A percentile compares a stretch with the other conserved stretches of the same genome.
Conservation (phyloP, 2,113 vertebrate species). For the Coryphaenoides rupestris region DNA sequence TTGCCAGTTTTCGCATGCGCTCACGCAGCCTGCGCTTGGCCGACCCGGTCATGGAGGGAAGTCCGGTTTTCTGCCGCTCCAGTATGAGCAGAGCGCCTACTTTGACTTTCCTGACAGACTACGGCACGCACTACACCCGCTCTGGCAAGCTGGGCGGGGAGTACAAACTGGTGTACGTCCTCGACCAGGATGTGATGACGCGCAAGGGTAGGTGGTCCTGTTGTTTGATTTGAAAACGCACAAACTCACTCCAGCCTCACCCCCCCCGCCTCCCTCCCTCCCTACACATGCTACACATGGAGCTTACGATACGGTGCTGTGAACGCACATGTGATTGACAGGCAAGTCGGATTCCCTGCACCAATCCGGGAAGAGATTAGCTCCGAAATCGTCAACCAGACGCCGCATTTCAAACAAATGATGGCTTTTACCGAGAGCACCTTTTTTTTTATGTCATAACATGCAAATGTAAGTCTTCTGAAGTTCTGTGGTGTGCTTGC, state of each 20-base stretch:
- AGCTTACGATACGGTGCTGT: too few species aligned
- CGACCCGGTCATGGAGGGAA: constrained; percentile 73
- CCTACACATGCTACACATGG: too few species aligned
- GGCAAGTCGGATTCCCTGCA: too few species aligned
- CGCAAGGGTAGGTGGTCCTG: constrained; percentile 60
- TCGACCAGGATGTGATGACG: constrained; percentile 74
- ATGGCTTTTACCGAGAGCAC: neutral
- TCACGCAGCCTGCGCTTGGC: constrained; percentile 65
- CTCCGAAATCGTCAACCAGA: too few species aligned
- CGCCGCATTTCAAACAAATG: too few species aligned
- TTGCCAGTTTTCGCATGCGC: constrained; percentile 82
- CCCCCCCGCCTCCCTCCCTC: too few species aligned
- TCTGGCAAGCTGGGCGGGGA: constrained; percentile 82
- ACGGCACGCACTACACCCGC: constrained; percentile 86
- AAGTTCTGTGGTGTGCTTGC: constrained; percentile 19
- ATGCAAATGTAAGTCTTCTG: neutral
- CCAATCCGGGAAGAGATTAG: too few species aligned
- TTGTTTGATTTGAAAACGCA: neutral
- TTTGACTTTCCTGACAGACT: constrained; percentile 87
- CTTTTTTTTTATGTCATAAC: neutral
- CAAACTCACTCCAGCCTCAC: too few species aligned
- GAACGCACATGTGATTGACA: too few species aligned
- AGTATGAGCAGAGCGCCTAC: constrained; percentile 86
- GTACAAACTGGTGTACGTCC: constrained; percentile 85
- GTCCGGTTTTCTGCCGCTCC: constrained; percentile 75